Base-by-base conservation (phyloP, 2,888 invertebrate species). In the Drosophila parthenogenetica region DNA sequence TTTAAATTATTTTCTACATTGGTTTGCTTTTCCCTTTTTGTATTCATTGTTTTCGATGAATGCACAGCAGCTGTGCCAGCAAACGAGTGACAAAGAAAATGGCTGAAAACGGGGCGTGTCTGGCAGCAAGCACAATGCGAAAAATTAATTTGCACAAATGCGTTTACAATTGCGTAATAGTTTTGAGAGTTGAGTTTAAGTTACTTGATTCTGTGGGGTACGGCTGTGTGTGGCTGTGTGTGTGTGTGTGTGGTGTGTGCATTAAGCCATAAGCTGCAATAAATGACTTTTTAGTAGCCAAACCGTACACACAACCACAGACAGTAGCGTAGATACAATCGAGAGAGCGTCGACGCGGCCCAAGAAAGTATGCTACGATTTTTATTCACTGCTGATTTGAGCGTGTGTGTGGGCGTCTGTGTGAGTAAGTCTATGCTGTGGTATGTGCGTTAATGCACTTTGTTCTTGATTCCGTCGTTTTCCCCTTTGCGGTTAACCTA, bases 401-500 rank as follows among this genome's bases (percentile, higher is more conserved):
- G 55, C 17, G 11, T 51, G 71, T 25, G 45, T 57, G 51, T 63
- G 14, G n/a, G 59, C 46, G 51, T 50, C 53, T 57, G 32, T 49
- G 51, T 49, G 42, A 43, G 46, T n/a, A n/a, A n/a, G n/a, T n/a
- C n/a, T n/a, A n/a, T n/a, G 14, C 1, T 11, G 11, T 11, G 35
- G 13, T 29, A 32, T 32, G 48, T 32, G 48, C 29, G 14, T 16
- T 11, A 54, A 39, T 64, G 40, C 43, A 54, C 46, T 50, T 76
- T 71, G 60, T 65, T 54, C 11, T 53, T 32, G 13, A 35, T 2
- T 8, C 10, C 7, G 14, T 8, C 40, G 2, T 14, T 1, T 10
- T 22, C 35, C 53, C 50, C 32, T 55, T 51, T 63, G 89, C 69
- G 86, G 82, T 75, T 82, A 85, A 87, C 82, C 89, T 89, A 87